Evolutionary conservation across 2,113 vertebrate species (phyloP).

Genomic region (Cathartes aura): DNA sequence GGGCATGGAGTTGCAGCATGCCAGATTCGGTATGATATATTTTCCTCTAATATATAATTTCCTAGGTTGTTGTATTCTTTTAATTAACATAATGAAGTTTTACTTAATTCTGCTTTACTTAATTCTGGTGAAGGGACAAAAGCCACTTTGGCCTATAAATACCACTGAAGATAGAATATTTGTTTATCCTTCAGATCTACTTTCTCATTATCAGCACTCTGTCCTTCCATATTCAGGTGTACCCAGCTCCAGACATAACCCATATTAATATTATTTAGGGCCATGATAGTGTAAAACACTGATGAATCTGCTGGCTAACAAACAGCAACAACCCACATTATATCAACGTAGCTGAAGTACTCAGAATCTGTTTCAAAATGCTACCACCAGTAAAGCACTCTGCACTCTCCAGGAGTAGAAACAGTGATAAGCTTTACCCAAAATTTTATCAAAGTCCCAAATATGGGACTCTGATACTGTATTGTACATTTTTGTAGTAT

Average conservation of each 20-base stretch:
- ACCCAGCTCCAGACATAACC: neutral
- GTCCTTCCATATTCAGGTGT: neutral
- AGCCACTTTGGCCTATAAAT: neutral
- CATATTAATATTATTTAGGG: neutral
- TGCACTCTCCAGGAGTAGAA: neutral
- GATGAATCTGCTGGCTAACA: neutral
- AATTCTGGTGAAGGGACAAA: neutral
- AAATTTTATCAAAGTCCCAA: neutral
- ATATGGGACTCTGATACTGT: neutral
- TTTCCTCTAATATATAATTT: neutral
- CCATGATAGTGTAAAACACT: neutral
- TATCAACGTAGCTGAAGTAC: rapidly evolving
- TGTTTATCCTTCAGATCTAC: neutral
- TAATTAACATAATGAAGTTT: neutral
- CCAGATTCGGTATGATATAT: neutral
- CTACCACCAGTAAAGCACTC: neutral
- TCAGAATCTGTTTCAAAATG: neutral
- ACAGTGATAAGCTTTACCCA: neutral
- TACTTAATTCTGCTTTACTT: neutral
- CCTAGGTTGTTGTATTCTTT: neutral
- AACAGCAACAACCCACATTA: neutral
- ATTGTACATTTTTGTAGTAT: neutral
- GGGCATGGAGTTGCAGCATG: neutral
- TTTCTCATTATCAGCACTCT: neutral
- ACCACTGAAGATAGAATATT: neutral